Evolutionary conservation across 2,888 invertebrate species (phyloP).

Genomic region (Agrochola lychnidis): DNA sequence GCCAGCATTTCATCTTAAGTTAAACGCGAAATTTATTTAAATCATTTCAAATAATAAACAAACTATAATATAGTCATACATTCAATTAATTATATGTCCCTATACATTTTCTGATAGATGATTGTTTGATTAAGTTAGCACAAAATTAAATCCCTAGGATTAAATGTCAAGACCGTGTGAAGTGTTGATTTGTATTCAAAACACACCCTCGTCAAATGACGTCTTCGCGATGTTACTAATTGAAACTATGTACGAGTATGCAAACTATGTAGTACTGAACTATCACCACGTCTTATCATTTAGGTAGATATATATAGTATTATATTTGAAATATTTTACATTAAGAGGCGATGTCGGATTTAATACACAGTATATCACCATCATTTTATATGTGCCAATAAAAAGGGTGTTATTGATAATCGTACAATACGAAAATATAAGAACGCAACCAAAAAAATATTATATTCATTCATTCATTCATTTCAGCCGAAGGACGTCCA

Average conservation of each 20-base stretch:
- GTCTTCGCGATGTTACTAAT: constrained; percentile 66
- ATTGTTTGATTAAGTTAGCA: constrained; percentile 36
- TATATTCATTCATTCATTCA: no score
- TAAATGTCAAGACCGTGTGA: constrained; percentile 46
- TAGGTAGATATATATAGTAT: background rate
- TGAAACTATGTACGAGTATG: constrained; percentile 70
- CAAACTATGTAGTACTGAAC: constrained; percentile 68
- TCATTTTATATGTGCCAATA: no score
- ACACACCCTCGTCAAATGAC: constrained; percentile 74
- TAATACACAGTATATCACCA: background rate
- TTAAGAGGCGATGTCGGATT: background rate
- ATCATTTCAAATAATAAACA: background rate
- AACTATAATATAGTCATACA: background rate
- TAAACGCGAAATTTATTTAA: background rate
- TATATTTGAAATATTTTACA: constrained; percentile 10
- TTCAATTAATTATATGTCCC: background rate
- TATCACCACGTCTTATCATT: constrained; percentile 39
- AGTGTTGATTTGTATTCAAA: constrained; percentile 61
- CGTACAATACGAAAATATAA: background rate
- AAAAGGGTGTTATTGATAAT: background rate
- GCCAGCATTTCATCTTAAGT: background rate
- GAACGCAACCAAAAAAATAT: background rate
- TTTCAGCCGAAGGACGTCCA: no score
- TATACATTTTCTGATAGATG: constrained; percentile 9
- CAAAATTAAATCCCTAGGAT: constrained; percentile 44